Evolutionary conservation across 2,888 invertebrate species (phyloP), one percentile per base, ranked within the genome.

Genomic region (Heteromurus nitidus): DNA sequence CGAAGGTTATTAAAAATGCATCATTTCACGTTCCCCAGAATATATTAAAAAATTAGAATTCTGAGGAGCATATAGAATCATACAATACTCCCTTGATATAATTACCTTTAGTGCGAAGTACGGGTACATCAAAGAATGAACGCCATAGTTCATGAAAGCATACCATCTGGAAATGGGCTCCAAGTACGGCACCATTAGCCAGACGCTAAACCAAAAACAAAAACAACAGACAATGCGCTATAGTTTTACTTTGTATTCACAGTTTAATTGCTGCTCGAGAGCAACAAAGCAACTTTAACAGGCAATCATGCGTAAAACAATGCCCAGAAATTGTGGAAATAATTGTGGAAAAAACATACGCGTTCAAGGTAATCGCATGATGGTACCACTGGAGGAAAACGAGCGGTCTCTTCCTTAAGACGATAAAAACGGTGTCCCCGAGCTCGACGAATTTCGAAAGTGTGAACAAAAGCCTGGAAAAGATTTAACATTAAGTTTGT

Each of bases 81-180:
- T n/a, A n/a, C n/a, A n/a, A n/a, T n/a, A n/a, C n/a, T n/a, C n/a
- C n/a, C n/a, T n/a, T n/a, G n/a, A n/a, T n/a, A n/a, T n/a, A n/a
- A 50, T 13, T 42, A 82, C 80, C 76, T 87, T 93, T 73, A 95
- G 90, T 1, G 96, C 95, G 90, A 94, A 97, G 90, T 96, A 97
- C 5, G 95, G 93, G 90, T 96, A 97, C 97, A 97, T 97, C 87
- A 96, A 92, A 81, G 93, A 93, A 90, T 74, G 73, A 1, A 74
- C 96, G 88, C 94, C 95, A 89, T 95, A 96, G 91, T 97, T 97
- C 96, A 97, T 96, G 77, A 95, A 95, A 88, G 96, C 94, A 90
- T 96, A 97, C 96, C 96, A 96, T 86, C 97, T 92, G 70, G 95
- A 95, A 60, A 95, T 95, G 7, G 96, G 93, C 73, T 95, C 95